Evolutionary conservation across 2,888 invertebrate species (phyloP).

Genomic region (Philereme transversata): DNA sequence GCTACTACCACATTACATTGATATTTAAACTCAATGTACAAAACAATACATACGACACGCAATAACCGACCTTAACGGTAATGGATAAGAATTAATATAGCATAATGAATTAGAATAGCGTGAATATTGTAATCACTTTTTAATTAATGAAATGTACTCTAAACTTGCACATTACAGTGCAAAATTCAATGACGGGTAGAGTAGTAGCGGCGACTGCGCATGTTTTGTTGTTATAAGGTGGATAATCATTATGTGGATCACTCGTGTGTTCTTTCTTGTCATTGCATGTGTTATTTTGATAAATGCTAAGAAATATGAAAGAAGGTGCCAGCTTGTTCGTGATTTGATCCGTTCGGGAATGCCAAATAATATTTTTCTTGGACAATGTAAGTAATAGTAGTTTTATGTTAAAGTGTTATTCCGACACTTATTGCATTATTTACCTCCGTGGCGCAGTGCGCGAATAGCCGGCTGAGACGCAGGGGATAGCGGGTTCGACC

Average conservation of each 20-base stretch:
- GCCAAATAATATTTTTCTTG: constrained; percentile 63
- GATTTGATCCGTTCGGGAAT: constrained; percentile 61
- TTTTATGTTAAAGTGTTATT: not conserved
- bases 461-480: too few relatives aligned
- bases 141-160: constrained; percentile 13
- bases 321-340: constrained; percentile 67
- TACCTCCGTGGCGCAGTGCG: too few relatives aligned
- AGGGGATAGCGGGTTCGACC: too few relatives aligned
- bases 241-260: constrained; percentile 52
- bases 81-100: not conserved
- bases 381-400: constrained; percentile 62
- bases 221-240: constrained; percentile 38
- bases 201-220: constrained; percentile 32
- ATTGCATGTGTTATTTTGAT: constrained; percentile 38
- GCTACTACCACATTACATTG: constrained; percentile 50
- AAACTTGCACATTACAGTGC: not conserved
- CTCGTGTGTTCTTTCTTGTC: constrained; percentile 51
- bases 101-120: not conserved
- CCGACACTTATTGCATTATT: too few relatives aligned
- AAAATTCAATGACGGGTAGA: constrained; percentile 10
- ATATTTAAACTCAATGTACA: constrained; percentile 48
- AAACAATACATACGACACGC: constrained; percentile 14
- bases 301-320: constrained; percentile 58
- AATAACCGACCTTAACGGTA: constrained; percentile 18
- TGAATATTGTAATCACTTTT: constrained; percentile 6